phyloP scores from a whole-genome alignment of 2,113 vertebrate genomes.

The Grantiella picta region DNA sequence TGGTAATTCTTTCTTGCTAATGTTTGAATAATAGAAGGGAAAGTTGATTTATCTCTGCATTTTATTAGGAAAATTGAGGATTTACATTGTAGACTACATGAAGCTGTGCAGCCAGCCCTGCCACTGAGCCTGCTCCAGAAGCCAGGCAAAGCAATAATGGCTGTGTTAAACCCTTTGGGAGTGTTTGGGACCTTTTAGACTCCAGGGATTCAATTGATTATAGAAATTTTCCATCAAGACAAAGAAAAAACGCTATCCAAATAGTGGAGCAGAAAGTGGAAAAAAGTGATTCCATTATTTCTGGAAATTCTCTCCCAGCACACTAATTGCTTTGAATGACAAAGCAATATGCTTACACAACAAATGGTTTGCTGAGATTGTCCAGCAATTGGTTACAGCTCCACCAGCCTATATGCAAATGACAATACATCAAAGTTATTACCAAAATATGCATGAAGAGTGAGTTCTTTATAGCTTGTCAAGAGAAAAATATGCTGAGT shows the following conservation, averaged over 20 bases:
- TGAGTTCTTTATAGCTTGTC: not conserved
- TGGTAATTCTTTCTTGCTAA: not conserved
- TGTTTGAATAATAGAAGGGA: not conserved
- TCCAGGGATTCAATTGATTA: not conserved
- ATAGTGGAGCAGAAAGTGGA: not conserved
- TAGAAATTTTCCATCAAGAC: not conserved
- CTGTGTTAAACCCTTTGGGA: not conserved
- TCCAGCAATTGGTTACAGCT: not conserved
- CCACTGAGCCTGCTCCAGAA: not conserved
- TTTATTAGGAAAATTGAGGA: not conserved
- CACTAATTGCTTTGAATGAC: not conserved
- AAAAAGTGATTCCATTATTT: not conserved
- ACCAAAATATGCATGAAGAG: not conserved
- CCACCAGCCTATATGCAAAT: not conserved
- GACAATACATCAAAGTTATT: not conserved
- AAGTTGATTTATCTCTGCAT: not conserved
- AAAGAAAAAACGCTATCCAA: not conserved
- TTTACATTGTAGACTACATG: accelerated
- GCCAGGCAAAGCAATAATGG: not conserved
- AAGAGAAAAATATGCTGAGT: slow-evolving; percentile 20
- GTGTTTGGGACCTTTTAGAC: not conserved
- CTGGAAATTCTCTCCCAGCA: not conserved
- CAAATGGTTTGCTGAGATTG: not conserved
- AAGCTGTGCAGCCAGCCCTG: not conserved
- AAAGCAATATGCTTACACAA: not conserved